A percentile compares a stretch with the other conserved stretches of the same genome.
Evolutionary conservation across 1,140 invertebrate genomes (phyloP).

Genomic region (Dinothrombium tinctorium): DNA sequence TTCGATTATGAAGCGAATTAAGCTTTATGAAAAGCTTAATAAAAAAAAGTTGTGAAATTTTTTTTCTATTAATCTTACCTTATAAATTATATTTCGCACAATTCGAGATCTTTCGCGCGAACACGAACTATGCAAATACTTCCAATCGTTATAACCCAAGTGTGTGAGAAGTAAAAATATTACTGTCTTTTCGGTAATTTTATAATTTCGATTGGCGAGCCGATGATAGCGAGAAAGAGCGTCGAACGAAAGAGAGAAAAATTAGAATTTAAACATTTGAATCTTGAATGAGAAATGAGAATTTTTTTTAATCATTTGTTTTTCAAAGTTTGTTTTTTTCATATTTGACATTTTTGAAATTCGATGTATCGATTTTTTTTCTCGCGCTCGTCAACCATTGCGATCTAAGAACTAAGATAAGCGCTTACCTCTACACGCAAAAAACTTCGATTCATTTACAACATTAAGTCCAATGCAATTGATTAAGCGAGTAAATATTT

Average conservation of each 20-base stretch:
- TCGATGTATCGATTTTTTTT: too few species aligned
- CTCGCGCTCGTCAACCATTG: too few species aligned
- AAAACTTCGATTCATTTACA: not conserved
- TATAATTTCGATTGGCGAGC: too few species aligned
- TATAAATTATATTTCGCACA: not conserved
- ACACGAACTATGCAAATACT: not conserved
- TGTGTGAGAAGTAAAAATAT: not conserved
- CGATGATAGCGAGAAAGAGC: not conserved
- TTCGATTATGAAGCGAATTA: not conserved
- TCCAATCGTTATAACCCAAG: not conserved
- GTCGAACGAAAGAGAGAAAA: not conserved
- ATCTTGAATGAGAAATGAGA: too few species aligned
- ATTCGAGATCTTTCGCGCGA: conserved; percentile 1
- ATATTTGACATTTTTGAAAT: too few species aligned
- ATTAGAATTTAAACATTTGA: too few species aligned
- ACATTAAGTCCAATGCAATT: not conserved
- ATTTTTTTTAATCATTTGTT: too few species aligned
- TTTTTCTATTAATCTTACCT: not conserved
- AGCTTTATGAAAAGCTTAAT: not conserved
- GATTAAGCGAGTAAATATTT: too few species aligned
- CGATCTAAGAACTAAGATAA: not conserved
- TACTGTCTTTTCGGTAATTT: too few species aligned
- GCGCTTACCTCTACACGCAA: not conserved
- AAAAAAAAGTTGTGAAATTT: not conserved
- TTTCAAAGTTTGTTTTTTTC: too few species aligned